These are phyloP conservation scores for Pomatostomus ruficeps DNA, from an alignment of 2,113 vertebrate species.

Conservation along the genomic window DNA sequence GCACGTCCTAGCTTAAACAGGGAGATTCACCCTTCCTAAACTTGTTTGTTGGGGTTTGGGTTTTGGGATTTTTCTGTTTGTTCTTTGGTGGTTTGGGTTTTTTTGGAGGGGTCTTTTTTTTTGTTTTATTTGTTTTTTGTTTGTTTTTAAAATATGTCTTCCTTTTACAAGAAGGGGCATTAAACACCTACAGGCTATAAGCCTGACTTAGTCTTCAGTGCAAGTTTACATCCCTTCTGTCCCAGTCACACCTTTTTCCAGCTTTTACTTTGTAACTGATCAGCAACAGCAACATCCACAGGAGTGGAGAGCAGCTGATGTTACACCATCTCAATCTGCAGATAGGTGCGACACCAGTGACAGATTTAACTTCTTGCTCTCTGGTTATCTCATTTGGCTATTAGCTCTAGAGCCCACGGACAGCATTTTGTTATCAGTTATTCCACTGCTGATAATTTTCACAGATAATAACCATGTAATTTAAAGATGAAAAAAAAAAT, in stretches of 20 bases:
- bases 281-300: background rate
- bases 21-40: background rate
- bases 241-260: background rate
- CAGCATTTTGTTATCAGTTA: background rate
- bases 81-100: background rate
- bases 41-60: background rate
- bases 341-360: background rate
- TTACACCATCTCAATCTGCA: background rate
- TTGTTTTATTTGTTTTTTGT: background rate
- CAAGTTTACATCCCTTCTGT: background rate
- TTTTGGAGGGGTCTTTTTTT: rapidly evolving
- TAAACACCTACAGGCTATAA: background rate
- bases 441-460: background rate
- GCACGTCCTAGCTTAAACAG: background rate
- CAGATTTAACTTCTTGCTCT: background rate
- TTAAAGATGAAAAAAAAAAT: background rate
- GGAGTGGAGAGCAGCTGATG: rapidly evolving
- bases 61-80: background rate
- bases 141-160: background rate
- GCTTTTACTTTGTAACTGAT: background rate
- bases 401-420: background rate
- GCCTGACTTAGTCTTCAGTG: background rate
- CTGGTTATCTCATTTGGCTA: background rate
- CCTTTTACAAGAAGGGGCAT: background rate
- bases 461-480: background rate